Conservation (phyloP, 2,888 invertebrate species). For the Opisthograptis luteolata region DNA sequence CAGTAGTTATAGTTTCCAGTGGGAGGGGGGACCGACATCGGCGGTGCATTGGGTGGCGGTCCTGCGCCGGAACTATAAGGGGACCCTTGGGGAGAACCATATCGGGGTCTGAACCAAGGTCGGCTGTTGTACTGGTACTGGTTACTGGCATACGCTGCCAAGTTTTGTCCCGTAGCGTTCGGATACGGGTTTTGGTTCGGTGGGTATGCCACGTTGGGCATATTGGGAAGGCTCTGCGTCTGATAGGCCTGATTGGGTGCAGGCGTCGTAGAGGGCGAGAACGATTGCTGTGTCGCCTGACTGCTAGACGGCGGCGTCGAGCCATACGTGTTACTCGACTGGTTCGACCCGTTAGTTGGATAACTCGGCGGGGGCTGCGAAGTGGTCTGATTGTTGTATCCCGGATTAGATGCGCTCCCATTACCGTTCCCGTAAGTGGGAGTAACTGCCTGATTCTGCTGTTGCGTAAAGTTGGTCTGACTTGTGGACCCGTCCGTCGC, state of each 20-base stretch:
- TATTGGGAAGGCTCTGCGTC: conserved; percentile 55
- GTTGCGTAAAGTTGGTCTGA: conserved; percentile 55
- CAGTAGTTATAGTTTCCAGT: conserved; percentile 74
- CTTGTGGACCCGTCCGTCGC: conserved; percentile 57
- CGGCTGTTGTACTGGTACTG: conserved; percentile 76
- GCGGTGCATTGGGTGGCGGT: conserved; percentile 60
- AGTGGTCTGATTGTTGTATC: conserved; percentile 51
- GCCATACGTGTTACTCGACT: conserved; percentile 55
- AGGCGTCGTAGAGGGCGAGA: conserved; percentile 73
- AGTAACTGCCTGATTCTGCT: conserved; percentile 54
- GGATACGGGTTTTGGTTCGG: conserved; percentile 75
- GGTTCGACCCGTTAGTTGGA: conserved; percentile 62
- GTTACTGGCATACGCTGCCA: conserved; percentile 77
- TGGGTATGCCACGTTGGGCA: conserved; percentile 65
- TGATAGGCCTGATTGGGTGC: conserved; percentile 69
- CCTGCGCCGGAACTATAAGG: conserved; percentile 64
- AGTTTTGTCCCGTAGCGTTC: conserved; percentile 76
- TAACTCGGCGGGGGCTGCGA: conserved; percentile 65
- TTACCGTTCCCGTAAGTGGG: conserved; percentile 61
- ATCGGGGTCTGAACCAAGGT: conserved; percentile 76
- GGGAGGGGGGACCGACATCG: conserved; percentile 73
- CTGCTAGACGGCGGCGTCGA: conserved; percentile 54
- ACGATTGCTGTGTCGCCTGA: conserved; percentile 63
- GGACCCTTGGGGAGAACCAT: conserved; percentile 73
- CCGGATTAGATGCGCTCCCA: conserved; percentile 42